Percentiles rank a stretch among this genome's conserved stretches.
Evolutionary conservation across 2,797 vertebrate species (phyloP).

Genomic region (Bovichtus diacanthus): DNA sequence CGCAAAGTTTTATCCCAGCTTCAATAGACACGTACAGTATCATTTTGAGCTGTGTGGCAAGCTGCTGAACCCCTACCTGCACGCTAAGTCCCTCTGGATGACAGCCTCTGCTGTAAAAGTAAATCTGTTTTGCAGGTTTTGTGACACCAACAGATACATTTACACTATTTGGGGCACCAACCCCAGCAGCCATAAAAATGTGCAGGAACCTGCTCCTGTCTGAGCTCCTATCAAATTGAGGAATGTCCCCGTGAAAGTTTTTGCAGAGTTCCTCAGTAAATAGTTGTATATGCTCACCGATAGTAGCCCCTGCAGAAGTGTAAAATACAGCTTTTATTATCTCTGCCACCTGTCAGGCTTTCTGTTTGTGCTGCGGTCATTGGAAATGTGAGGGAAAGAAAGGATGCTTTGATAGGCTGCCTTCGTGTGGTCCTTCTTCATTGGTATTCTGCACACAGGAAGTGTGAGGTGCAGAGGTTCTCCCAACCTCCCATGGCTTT

Average conservation of each 20-base stretch:
- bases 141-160: conserved; percentile 24
- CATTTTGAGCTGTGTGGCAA: conserved; percentile 1
- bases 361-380: conserved; percentile 55
- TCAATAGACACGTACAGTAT: background rate
- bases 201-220: background rate
- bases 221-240: conserved; percentile 6
- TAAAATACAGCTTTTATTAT: conserved; percentile 37
- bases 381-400: conserved; percentile 69
- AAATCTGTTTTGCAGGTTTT: conserved; percentile 26
- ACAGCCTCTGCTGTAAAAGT: conserved; percentile 24
- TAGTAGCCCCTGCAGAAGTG: background rate
- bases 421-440: conserved; percentile 67
- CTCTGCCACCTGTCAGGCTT: conserved; percentile 38
- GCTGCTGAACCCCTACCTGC: conserved; percentile 15
- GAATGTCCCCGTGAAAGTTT: conserved; percentile 9
- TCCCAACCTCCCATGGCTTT: conserved; percentile 40
- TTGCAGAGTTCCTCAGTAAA: background rate
- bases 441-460: conserved; percentile 80
- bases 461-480: conserved; percentile 69
- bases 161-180: background rate
- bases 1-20: conserved; percentile 8
- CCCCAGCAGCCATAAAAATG: conserved; percentile 13
- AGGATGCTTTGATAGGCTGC: conserved; percentile 74
- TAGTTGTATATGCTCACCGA: background rate
- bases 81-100: conserved; percentile 12